Evolutionary conservation across 2,113 vertebrate genomes (phyloP), one percentile per base, ranked within the genome.

Genomic region (Pao palembangensis): DNA sequence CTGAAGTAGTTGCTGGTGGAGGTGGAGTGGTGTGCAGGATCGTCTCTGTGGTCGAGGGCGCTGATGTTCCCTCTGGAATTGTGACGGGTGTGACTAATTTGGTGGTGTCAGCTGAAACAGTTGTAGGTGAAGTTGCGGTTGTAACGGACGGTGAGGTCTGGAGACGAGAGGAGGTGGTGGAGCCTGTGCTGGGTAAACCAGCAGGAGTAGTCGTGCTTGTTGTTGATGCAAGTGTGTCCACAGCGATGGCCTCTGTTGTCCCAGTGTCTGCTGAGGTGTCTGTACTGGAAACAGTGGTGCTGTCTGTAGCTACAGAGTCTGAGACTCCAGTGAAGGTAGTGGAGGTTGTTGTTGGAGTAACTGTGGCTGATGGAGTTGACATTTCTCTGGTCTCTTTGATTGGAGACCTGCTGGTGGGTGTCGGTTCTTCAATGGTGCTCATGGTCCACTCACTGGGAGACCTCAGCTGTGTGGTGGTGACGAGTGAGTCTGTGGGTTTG

Each of bases 11-110:
- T 54, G 41, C 68, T 12, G 20, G 21, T 20, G 80, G 72, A 31
- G 54, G 14, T 7, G 62, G n/a, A 28, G 75, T 55, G 15, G 65
- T 61, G 20, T 61, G 54, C 14, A 71, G 31, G 34, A 61, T 60
- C 65, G 28, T 79, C n/a, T 67, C 69, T 49, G 81, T 82, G 51
- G 81, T 72, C 17, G 47, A 51, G 16, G 48, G 58, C 31, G 55
- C 19, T 31, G 57, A 10, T 34, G 55, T 73, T 13, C 55, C 74
- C 57, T 79, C 80, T 51, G 67, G 61, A 19, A 48, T 42, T 15
- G 19, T 49, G 21, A 64, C 23, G 4, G 43, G 21, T 67, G 76
- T 76, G 12, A 69, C 66, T 14, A 58, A 64, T 53, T 83, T 64
- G 23, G 76, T 81, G 6, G 69, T 75, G 58, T 55, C 71, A 18